Conservation (phyloP, 2,113 vertebrate genomes). For the Dissostichus mawsoni region DNA sequence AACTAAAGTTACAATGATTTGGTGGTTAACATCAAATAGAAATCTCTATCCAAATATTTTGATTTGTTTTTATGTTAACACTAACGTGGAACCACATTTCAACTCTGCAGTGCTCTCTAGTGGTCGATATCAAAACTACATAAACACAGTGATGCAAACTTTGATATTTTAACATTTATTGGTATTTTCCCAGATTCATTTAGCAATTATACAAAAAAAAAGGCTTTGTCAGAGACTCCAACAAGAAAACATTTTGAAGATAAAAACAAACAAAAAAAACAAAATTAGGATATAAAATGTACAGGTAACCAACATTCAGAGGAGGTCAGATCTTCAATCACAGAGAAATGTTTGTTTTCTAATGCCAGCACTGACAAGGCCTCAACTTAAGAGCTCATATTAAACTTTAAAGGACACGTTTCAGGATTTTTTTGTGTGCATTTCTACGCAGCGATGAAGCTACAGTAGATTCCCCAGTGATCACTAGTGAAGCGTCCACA, state of each 20-base stretch:
- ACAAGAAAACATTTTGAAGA: background rate
- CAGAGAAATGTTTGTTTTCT: background rate
- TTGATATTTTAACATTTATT: slow-evolving; percentile 12
- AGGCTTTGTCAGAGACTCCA: background rate
- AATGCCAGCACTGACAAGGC: background rate
- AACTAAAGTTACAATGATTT: background rate
- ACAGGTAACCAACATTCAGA: slow-evolving; percentile 5
- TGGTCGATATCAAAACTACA: slow-evolving; percentile 26
- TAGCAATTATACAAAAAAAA: background rate
- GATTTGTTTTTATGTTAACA: no score
- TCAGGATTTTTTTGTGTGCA: background rate
- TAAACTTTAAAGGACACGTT: background rate
- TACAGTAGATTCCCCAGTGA: slow-evolving; percentile 96
- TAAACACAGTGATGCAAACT: background rate
- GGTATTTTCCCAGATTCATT: background rate
- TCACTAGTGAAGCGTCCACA: slow-evolving; percentile 94
- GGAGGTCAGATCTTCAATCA: slow-evolving; percentile 15
- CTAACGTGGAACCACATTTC: background rate
- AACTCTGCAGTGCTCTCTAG: slow-evolving; percentile 54
- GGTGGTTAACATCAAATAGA: background rate
- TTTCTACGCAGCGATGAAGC: slow-evolving; percentile 73
- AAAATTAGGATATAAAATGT: background rate
- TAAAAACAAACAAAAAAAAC: background rate
- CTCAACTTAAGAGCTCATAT: background rate
- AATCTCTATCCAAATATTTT: no score